Conservation (phyloP, 2,113 vertebrate genomes). For the Podarcis raffonei region DNA sequence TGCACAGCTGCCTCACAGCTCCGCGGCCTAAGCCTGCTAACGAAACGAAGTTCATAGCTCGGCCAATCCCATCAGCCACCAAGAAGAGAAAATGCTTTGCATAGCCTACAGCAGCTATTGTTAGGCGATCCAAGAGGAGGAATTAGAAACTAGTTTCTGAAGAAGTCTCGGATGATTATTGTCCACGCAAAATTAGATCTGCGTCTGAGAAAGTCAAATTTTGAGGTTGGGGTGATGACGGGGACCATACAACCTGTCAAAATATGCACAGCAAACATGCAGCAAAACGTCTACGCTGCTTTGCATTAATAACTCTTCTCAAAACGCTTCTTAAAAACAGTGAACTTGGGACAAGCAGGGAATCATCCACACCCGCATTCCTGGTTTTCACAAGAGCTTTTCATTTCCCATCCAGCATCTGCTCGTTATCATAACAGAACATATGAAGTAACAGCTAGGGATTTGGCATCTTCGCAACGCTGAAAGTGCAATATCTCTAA, state of each 20-base stretch:
- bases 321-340: neutral
- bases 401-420: neutral
- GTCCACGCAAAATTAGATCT: neutral
- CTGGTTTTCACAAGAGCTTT: neutral
- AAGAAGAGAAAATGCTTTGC: neutral
- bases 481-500: neutral
- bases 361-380: neutral
- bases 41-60: slow-evolving; percentile 3
- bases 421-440: neutral
- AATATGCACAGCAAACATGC: neutral
- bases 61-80: slow-evolving; percentile 9
- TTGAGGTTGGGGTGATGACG: neutral
- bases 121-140: slow-evolving; percentile 14
- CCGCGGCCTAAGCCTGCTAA: neutral
- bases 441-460: neutral
- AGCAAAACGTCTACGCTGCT: too few relatives aligned
- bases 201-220: neutral
- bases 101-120: slow-evolving; percentile 11
- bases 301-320: neutral
- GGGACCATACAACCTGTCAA: neutral
- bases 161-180: neutral
- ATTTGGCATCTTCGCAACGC: neutral
- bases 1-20: slow-evolving; percentile 9
- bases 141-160: slow-evolving; percentile 1
- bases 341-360: neutral